Evolutionary conservation across 2,797 vertebrate species (phyloP).

Genomic region (Syncerus caffer): DNA sequence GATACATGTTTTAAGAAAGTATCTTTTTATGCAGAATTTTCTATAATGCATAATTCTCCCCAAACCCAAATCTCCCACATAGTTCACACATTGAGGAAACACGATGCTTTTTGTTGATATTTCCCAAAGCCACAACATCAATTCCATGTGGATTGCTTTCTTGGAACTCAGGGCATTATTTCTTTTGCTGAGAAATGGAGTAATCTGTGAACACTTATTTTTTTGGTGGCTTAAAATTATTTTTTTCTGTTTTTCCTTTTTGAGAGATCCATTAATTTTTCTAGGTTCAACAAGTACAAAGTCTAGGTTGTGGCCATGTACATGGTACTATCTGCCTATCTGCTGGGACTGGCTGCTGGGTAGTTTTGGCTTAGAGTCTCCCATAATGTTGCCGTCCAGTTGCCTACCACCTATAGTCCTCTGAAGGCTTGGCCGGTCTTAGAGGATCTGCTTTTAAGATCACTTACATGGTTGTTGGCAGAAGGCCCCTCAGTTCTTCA

Average conservation of each 20-base stretch:
- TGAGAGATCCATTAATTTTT: neutral
- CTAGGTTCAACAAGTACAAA: neutral
- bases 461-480: neutral
- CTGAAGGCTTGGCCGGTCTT: neutral
- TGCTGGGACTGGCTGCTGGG: neutral
- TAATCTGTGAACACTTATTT: neutral
- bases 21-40: neutral
- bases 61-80: neutral
- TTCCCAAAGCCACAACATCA: neutral
- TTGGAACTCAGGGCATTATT: neutral
- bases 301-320: accelerated
- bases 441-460: neutral
- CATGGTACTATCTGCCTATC: neutral
- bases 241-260: neutral
- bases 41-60: neutral
- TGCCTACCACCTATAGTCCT: neutral
- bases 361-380: neutral
- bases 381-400: neutral
- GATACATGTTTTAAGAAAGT: neutral
- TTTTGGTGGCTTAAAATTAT: neutral
- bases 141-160: neutral
- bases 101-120: neutral
- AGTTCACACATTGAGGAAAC: neutral
- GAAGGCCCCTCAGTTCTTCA: neutral
- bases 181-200: neutral